Evolutionary conservation across 2,113 vertebrate species (phyloP), one percentile per base, ranked within the genome.

Genomic region (Notechis scutatus): DNA sequence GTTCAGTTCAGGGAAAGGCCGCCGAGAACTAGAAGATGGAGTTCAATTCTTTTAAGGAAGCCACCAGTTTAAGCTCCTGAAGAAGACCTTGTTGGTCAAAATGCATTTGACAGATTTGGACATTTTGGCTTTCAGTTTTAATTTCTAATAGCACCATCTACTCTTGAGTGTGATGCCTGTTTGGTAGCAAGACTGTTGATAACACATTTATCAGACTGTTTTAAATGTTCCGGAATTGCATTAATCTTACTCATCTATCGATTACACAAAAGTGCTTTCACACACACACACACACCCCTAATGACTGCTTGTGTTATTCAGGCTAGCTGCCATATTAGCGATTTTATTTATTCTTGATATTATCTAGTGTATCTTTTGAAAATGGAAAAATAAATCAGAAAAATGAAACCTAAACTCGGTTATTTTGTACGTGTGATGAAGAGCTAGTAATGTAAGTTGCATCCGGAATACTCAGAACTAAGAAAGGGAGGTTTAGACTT

Each of bases 21-120:
- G 29, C 26, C 50, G 34, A 85, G 74, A 55, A 39, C 90, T 55
- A 34, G 90, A 91, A 91, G 90, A 85, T 91, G 90, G 20, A 56
- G 54, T 86, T 42, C 34, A 91, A 21, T 86, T 91, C 90, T 86
- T 42, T 86, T 91, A 91, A 91, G 54, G 34, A 91, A n/a, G 42
- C 55, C 90, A 56, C 56, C 90, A 57, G n/a, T 91, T 86, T 91
- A 91, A 91, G 74, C 39, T 91, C 74, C 74, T 57, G 90, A 91
- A 91, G 90, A 91, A 26, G 74, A 85, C 39, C 74, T 85, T 91
- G 85, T 45, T 59, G 90, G 90, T 57, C 42, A 56, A 91, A 57
- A 57, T 85, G 15, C 52, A 56, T 57, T 85, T 45, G 90, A 24
- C 34, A 91, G 39, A 56, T 91, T 26, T 81, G 69, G 26, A 85